phyloP scores from a whole-genome alignment of 2,113 vertebrate genomes.

The Aspiorhynchus laticeps region DNA sequence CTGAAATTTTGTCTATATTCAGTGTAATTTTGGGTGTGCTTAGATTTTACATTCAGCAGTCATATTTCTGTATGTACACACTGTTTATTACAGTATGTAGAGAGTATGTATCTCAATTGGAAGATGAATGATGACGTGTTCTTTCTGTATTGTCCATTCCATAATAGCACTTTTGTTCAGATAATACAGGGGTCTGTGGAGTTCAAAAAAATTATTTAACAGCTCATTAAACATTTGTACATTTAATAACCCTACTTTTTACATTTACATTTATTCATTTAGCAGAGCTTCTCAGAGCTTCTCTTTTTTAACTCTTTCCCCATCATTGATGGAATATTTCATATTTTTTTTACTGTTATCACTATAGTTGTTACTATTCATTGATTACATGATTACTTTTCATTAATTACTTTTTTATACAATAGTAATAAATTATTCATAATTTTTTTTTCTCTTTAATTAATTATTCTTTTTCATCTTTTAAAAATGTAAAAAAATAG shows the following conservation, averaged over 20 bases:
- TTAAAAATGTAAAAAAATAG: too few relatives aligned
- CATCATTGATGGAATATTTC: too few relatives aligned
- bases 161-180: too few relatives aligned
- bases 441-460: too few relatives aligned
- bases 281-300: too few relatives aligned
- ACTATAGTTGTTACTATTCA: too few relatives aligned
- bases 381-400: too few relatives aligned
- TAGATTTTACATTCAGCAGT: slow-evolving; percentile 24
- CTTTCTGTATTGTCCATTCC: background rate
- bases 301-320: too few relatives aligned
- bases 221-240: background rate
- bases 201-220: background rate
- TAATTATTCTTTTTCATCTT: too few relatives aligned
- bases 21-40: slow-evolving; percentile 49
- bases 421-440: too few relatives aligned
- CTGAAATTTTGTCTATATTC: slow-evolving; percentile 45
- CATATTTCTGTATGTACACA: slow-evolving; percentile 56
- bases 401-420: too few relatives aligned
- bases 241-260: background rate
- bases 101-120: background rate
- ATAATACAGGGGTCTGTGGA: background rate
- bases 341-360: too few relatives aligned
- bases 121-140: background rate
- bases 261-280: background rate
- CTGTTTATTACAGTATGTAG: slow-evolving; percentile 48